These are phyloP conservation scores for Dasysyrphus albostriatus DNA, from an alignment of 2,888 invertebrate species.

Conservation along the genomic window DNA sequence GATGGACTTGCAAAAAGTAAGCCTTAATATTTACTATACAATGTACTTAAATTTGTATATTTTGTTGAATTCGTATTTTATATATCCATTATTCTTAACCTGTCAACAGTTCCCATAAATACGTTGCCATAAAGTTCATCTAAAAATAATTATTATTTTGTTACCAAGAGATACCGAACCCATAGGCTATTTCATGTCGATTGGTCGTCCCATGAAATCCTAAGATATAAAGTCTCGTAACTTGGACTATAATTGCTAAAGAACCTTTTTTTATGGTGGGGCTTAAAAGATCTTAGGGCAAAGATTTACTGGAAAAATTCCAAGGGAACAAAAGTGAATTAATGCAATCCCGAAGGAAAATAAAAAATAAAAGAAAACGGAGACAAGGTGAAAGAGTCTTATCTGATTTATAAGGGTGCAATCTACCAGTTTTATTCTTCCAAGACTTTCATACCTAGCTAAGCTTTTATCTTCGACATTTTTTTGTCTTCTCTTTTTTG, in stretches of 20 bases:
- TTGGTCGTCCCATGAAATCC: slow-evolving; percentile 21
- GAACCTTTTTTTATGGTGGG: slow-evolving; percentile 57
- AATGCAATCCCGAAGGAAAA: slow-evolving; percentile 55
- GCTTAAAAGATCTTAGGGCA: slow-evolving; percentile 59
- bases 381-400: slow-evolving; percentile 58
- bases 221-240: slow-evolving; percentile 58
- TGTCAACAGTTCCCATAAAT: slow-evolving; percentile 12
- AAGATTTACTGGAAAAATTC: slow-evolving; percentile 57
- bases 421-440: slow-evolving; percentile 47
- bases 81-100: slow-evolving; percentile 31
- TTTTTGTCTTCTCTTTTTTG: slow-evolving; percentile 3
- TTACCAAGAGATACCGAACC: slow-evolving; percentile 29
- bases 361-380: slow-evolving; percentile 31
- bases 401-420: slow-evolving; percentile 67
- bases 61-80: neutral
- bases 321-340: slow-evolving; percentile 53
- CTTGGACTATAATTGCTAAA: slow-evolving; percentile 59
- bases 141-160: slow-evolving; percentile 37
- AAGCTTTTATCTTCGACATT: slow-evolving; percentile 48
- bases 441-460: slow-evolving; percentile 38
- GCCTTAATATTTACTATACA: neutral
- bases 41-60: neutral
- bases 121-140: slow-evolving; percentile 14
- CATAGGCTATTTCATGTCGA: slow-evolving; percentile 36
- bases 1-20: too few relatives aligned